Base-by-base conservation (phyloP, 1,140 invertebrate genomes). In the Saxidomus purpurata region DNA sequence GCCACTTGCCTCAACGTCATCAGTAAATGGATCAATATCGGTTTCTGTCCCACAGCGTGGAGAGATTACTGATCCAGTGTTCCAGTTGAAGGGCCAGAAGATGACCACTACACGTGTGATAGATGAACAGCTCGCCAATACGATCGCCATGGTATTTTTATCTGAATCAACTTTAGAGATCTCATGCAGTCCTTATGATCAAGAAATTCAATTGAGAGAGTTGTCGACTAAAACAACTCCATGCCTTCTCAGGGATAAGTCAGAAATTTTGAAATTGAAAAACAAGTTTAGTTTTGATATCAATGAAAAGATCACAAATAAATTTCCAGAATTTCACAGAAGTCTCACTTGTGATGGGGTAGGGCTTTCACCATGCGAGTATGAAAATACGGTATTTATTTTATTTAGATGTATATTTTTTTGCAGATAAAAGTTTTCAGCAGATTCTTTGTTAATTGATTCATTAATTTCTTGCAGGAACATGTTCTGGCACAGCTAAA, bases 61-160 rank as follows among this genome's bases (percentile, higher is more conserved):
- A 36, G 47, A 85, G 43, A 43, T 85, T 9, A 74, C 13, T 36
- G 83, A 76, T 28, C 83, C 83, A 8, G 11, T 85, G 31, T 85
- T 85, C 49, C 63, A 85, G 67, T 28, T 85, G 17, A 85, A 49
- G 25, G 83, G 83, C 19, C 63, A 67, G 36, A 43, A 38, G 67
- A 85, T 85, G 83, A 71, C 28, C 19, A 71, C 61, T 1, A 0
- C 74, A 28, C 25, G 67, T n/a, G 83, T 71, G 1, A 28, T 85
- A 0, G 67, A 71, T n/a, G 83, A 85, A 25, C 63, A 71, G 11
- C 19, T 85, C 0, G 83, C 83, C 28, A 85, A 85, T n/a, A 36
- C 38, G 2, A 85, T 85, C 13, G 61, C 49, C n/a, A 71, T 76
- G 83, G 83, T 85, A 85, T 85, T 74, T 13, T 38, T 55, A 25